Evolutionary conservation across 2,888 invertebrate genomes (phyloP).

Genomic region (Aquatica leii): DNA sequence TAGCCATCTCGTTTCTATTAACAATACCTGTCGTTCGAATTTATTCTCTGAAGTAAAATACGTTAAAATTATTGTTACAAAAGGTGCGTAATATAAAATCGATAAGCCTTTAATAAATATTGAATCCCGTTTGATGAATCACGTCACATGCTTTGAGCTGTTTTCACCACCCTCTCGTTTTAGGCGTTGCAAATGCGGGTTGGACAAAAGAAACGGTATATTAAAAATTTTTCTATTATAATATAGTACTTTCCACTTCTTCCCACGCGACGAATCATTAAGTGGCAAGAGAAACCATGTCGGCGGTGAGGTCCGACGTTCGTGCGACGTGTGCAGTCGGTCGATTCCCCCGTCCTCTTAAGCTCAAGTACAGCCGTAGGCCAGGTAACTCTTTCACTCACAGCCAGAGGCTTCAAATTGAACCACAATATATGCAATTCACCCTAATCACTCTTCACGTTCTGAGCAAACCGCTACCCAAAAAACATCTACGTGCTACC

Average conservation of each 20-base stretch:
- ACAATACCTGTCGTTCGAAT: no score
- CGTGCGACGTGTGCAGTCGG: slow-evolving; percentile 43
- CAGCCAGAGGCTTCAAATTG: slow-evolving; percentile 31
- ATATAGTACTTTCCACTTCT: slow-evolving; percentile 41
- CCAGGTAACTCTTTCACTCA: slow-evolving; percentile 32
- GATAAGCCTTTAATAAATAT: background rate
- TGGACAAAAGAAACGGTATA: slow-evolving; percentile 28
- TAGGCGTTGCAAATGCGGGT: slow-evolving; percentile 21
- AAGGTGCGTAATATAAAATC: no score
- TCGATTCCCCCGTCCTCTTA: slow-evolving; percentile 41
- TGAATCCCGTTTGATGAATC: background rate
- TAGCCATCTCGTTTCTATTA: no score
- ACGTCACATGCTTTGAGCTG: slow-evolving; percentile 13
- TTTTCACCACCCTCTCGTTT: slow-evolving; percentile 25
- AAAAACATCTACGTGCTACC: slow-evolving; percentile 15
- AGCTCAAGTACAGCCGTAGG: slow-evolving; percentile 37
- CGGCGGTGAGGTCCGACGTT: slow-evolving; percentile 41
- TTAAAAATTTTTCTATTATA: slow-evolving; percentile 41
- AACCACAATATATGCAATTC: slow-evolving; percentile 7
- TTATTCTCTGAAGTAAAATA: no score
- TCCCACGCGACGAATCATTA: slow-evolving; percentile 45
- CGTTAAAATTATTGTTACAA: no score
- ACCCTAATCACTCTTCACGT: slow-evolving; percentile 25
- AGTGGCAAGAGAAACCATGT: slow-evolving; percentile 46
- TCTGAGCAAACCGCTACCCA: slow-evolving; percentile 9